These are phyloP conservation scores for Mionectes macconnelli DNA, from an alignment of 2,113 vertebrate genomes.

Conservation along the genomic window DNA sequence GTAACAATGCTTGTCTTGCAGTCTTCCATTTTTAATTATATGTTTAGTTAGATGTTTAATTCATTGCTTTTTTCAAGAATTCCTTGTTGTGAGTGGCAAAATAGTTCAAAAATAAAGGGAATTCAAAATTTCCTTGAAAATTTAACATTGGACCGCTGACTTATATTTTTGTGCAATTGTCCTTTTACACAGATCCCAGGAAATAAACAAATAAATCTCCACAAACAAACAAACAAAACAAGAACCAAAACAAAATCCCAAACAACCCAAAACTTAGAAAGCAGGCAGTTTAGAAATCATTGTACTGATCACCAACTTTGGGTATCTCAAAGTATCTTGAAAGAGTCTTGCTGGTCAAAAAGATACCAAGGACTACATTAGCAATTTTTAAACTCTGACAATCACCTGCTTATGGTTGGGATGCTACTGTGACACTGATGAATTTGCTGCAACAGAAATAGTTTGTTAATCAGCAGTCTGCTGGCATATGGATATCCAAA, in stretches of 20 bases:
- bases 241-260: background rate
- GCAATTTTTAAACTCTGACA: background rate
- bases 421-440: fast-evolving
- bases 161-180: background rate
- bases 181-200: background rate
- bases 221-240: background rate
- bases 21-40: background rate
- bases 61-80: background rate
- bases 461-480: background rate
- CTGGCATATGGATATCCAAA: background rate
- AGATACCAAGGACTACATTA: background rate
- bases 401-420: background rate
- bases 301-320: background rate
- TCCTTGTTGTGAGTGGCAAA: background rate
- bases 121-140: background rate
- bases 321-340: background rate
- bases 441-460: background rate
- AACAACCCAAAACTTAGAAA: background rate
- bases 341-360: background rate
- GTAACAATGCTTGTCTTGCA: background rate
- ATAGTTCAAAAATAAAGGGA: background rate
- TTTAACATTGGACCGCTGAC: background rate
- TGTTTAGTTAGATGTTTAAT: background rate
- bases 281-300: background rate
- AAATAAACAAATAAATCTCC: background rate